Percentiles rank a stretch among this genome's conserved stretches.
Conservation (phyloP, 2,113 vertebrate species). For the Centropus bengalensis region DNA sequence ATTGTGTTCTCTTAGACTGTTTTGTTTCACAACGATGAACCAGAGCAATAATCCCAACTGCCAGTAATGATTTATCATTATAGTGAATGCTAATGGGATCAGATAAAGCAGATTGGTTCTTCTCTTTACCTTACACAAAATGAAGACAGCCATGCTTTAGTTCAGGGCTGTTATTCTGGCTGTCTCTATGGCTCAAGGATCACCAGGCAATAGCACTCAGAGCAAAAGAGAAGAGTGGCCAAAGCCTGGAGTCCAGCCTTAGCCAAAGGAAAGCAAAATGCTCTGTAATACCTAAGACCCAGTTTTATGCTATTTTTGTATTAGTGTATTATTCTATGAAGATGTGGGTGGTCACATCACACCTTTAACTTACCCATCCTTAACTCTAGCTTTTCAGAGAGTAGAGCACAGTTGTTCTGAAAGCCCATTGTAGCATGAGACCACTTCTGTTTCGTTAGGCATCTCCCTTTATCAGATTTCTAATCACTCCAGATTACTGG, state of each 20-base stretch:
- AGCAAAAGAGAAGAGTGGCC: background rate
- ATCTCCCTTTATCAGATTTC: background rate
- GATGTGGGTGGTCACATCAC: background rate
- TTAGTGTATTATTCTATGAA: background rate
- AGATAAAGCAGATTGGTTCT: background rate
- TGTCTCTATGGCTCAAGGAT: background rate
- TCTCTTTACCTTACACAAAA: background rate
- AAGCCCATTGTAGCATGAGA: background rate
- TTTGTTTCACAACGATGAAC: background rate
- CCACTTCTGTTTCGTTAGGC: background rate
- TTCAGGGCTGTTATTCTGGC: background rate
- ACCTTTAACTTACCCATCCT: background rate
- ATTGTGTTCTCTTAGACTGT: background rate
- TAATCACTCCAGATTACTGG: background rate
- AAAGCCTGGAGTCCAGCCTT: background rate
- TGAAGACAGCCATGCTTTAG: background rate
- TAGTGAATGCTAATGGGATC: background rate
- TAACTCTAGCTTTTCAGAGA: background rate
- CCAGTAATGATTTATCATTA: background rate
- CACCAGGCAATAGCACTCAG: background rate
- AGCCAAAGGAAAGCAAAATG: background rate
- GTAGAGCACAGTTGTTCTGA: background rate
- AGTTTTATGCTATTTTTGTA: background rate
- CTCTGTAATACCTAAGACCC: background rate
- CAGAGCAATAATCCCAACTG: background rate